phyloP scores from a whole-genome alignment of 2,113 vertebrate genomes.

The Gadus macrocephalus region DNA sequence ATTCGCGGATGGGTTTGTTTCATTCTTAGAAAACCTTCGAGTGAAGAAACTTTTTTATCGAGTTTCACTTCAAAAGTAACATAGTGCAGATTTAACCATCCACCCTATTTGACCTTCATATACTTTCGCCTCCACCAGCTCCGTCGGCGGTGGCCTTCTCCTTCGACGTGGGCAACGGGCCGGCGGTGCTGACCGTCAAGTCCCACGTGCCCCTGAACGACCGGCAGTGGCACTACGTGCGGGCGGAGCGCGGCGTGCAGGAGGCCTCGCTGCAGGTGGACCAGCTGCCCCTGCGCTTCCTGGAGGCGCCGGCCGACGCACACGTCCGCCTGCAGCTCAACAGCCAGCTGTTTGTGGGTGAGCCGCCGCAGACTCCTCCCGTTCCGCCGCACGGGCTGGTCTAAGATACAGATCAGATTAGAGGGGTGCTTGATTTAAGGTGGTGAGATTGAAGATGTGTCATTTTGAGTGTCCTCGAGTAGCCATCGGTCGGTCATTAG shows the following conservation, averaged over 20 bases:
- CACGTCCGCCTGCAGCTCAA: constrained; percentile 85
- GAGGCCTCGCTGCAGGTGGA: constrained; percentile 90
- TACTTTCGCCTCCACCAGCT: constrained; percentile 65
- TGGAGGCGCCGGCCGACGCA: constrained; percentile 78
- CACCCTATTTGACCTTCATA: background rate
- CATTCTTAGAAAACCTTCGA: no score
- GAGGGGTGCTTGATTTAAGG: constrained; percentile 66
- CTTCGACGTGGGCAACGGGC: constrained; percentile 89
- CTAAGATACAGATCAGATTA: no score
- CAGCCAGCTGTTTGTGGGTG: constrained; percentile 94
- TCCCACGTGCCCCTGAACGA: constrained; percentile 86
- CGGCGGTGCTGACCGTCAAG: constrained; percentile 75
- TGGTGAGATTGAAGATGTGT: no score
- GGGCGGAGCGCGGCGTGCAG: constrained; percentile 87
- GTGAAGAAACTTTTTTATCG: no score
- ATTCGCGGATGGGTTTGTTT: no score
- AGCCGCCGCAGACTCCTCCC: constrained; percentile 63
- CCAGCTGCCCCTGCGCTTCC: constrained; percentile 78
- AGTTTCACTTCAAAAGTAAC: background rate
- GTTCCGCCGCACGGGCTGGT: constrained; percentile 63
- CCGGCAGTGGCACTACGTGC: constrained; percentile 91
- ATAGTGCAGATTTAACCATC: no score
- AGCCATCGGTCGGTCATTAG: no score
- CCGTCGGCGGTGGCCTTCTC: constrained; percentile 86
- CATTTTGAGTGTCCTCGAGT: no score